Evolutionary conservation across 2,888 invertebrate species (phyloP), one percentile per base, ranked within the genome.

Genomic region (Synanthedon formicaeformis): DNA sequence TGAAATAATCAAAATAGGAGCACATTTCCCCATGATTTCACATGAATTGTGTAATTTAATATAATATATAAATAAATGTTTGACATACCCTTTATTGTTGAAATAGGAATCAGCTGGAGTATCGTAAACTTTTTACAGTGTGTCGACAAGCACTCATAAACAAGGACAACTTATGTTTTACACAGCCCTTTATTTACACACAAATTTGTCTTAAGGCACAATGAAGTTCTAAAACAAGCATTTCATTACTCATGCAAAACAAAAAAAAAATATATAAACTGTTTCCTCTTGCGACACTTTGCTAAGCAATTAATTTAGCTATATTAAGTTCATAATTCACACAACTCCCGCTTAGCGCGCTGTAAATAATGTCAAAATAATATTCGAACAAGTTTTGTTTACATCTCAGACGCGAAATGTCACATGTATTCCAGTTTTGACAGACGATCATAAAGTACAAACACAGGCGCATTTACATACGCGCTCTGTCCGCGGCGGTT

Each of bases 381-480:
- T 69, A 68, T 69, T 58, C 58, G 70, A 75, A 81, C 57, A 56
- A 57, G 73, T 80, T 82, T 86, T 87, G 87, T 87, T 87, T 87
- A 87, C 87, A 82, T 80, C 82, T 79, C 79, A 80, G 79, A 71
- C 58, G 60, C 80, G 69, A 81, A 87, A 86, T 82, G 87, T 85
- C 87, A 81, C 82, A 85, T 77, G 87, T 81, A 77, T 69, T 75
- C 70, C 72, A 76, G 78, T 81, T 85, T 85, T 86, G 87, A 86
- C 87, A 86, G 83, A 77, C 79, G 79, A 76, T 83, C 79, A 80
- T 82, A 84, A 75, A 75, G 74, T 72, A 78, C 74, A 60, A 76
- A 82, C 81, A 84, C 81, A 73, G 67, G 62, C 80, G 81, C 78
- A 82, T 84, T 82, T 81, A 76, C 83, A 82, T 85, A 79, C 73